Percentiles rank a stretch among this genome's conserved stretches.
Evolutionary conservation across 2,797 vertebrate species (phyloP).

Genomic region (Phrynocephalus guinanensis): DNA sequence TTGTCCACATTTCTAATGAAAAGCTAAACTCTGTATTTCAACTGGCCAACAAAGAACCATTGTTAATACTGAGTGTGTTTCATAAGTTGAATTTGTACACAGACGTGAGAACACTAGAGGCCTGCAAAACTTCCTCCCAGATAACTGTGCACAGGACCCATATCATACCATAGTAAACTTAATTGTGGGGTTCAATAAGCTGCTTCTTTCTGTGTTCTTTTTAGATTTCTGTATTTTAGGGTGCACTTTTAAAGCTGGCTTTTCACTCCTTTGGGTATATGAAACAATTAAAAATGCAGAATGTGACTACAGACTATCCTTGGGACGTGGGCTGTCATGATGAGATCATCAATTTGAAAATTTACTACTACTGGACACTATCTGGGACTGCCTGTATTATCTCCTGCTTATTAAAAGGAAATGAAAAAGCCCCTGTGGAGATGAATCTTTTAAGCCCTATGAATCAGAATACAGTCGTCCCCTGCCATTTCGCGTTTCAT

Average conservation of each 20-base stretch:
- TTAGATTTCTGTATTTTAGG: not conserved
- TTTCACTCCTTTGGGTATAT: not conserved
- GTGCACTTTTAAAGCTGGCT: not conserved
- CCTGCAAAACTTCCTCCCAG: not conserved
- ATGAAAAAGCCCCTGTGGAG: not conserved
- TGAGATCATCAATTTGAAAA: not conserved
- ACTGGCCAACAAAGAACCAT: not conserved
- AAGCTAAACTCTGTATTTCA: not conserved
- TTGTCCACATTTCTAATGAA: not conserved
- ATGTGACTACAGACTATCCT: not conserved
- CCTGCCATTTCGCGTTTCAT: too few relatives aligned
- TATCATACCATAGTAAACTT: not conserved
- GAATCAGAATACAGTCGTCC: not conserved
- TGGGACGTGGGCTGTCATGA: not conserved
- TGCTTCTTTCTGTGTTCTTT: not conserved
- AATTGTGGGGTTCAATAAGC: not conserved
- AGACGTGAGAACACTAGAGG: not conserved
- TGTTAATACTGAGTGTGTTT: not conserved
- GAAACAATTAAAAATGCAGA: not conserved
- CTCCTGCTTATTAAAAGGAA: not conserved
- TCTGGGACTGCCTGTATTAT: not conserved
- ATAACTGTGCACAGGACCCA: not conserved
- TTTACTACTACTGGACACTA: not conserved
- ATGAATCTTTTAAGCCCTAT: not conserved
- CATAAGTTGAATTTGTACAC: not conserved